phyloP scores from a whole-genome alignment of 2,113 vertebrate genomes.

The Marmota flaviventris region DNA sequence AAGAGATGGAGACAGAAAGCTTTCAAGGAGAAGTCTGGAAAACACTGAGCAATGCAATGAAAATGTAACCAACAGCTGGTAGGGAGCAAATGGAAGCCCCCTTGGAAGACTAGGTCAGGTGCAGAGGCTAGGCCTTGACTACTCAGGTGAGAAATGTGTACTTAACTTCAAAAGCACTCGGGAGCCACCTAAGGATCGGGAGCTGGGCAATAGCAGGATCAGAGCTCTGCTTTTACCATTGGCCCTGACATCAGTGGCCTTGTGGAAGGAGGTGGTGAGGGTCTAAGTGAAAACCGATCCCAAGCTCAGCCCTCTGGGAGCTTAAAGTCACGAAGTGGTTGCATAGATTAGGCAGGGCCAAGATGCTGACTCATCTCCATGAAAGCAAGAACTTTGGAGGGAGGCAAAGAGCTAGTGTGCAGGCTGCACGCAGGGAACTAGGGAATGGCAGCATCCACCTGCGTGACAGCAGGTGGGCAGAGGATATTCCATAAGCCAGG shows the following conservation, averaged over 20 bases:
- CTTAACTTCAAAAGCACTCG: not conserved
- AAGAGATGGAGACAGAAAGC: not conserved
- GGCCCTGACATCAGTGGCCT: not conserved
- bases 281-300: not conserved
- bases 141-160: not conserved
- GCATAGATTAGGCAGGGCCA: not conserved
- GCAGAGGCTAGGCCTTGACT: not conserved
- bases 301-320: not conserved
- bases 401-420: not conserved
- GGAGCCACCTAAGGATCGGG: not conserved
- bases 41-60: not conserved
- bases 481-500: not conserved
- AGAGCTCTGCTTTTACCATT: not conserved
- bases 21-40: not conserved
- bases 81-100: not conserved
- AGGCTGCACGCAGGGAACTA: not conserved
- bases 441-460: not conserved
- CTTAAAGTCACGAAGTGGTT: not conserved
- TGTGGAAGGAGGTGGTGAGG: not conserved
- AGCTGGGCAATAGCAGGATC: not conserved
- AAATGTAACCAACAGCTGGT: not conserved
- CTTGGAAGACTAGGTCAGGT: not conserved
- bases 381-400: not conserved
- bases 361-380: not conserved
- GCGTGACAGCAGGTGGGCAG: accelerated